A percentile compares a stretch with the other conserved stretches of the same genome.
phyloP scores from a whole-genome alignment of 92 coral and sea anemone genomes.

The Palythoa grandiflora region DNA sequence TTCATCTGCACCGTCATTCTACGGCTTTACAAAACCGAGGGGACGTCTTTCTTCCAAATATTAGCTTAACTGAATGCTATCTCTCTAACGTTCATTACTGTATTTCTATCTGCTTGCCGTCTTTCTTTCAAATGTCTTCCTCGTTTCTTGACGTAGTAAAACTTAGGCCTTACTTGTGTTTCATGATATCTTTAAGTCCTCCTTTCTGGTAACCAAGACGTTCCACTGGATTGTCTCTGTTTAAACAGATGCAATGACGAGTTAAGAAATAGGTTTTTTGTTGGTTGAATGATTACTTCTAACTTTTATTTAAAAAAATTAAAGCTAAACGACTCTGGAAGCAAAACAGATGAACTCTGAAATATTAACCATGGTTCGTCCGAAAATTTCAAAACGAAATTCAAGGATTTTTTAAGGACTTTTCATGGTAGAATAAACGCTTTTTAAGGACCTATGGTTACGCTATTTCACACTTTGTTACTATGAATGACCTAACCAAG shows the following conservation, averaged over 20 bases:
- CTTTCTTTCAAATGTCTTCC: not conserved
- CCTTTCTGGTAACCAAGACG: constrained; percentile 98
- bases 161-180: constrained; percentile 81
- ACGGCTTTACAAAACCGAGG: not conserved
- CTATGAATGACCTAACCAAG: too few relatives aligned
- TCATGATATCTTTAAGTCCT: constrained; percentile 96
- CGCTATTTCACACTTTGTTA: too few relatives aligned
- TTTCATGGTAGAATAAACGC: too few relatives aligned
- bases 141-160: not conserved
- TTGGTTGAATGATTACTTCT: not conserved
- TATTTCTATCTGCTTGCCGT: not conserved
- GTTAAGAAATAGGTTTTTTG: not conserved
- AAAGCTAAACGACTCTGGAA: not conserved
- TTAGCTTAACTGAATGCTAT: not conserved
- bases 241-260: not conserved
- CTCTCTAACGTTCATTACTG: not conserved
- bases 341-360: too few relatives aligned
- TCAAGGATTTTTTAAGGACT: too few relatives aligned
- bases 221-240: constrained; percentile 95
- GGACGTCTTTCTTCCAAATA: not conserved
- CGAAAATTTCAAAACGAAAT: too few relatives aligned
- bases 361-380: too few relatives aligned
- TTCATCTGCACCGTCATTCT: not conserved
- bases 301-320: not conserved
- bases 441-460: too few relatives aligned